These are phyloP conservation scores for Tympanoctomys barrerae DNA, from an alignment of 2,797 vertebrate species.

Conservation along the genomic window DNA sequence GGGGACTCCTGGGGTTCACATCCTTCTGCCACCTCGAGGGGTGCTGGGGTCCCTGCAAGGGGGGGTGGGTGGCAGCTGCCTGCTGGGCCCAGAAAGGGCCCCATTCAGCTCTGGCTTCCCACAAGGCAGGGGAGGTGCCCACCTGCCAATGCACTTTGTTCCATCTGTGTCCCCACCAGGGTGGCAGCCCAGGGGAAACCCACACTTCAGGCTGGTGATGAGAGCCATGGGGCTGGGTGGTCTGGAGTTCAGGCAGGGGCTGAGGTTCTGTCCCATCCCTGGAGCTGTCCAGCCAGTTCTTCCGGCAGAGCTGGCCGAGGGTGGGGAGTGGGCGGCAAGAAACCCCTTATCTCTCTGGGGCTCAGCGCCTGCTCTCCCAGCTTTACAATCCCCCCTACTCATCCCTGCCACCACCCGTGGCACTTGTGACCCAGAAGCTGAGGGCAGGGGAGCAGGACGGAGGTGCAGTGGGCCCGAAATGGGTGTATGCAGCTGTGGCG, in stretches of 20 bases:
- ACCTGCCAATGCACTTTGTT: background rate
- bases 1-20: background rate
- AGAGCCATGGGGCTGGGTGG: background rate
- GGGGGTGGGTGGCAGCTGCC: background rate
- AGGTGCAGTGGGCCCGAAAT: background rate
- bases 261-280: background rate
- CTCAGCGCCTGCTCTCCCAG: constrained; percentile 41
- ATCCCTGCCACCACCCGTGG: background rate
- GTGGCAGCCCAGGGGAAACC: background rate
- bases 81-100: background rate
- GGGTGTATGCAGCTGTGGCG: background rate
- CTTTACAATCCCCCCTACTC: background rate
- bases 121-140: background rate
- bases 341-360: constrained; percentile 58
- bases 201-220: background rate
- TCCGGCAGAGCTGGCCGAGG: constrained; percentile 65
- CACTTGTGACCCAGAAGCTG: constrained; percentile 19
- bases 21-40: background rate
- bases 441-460: background rate
- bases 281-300: constrained; percentile 80
- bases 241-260: background rate
- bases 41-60: background rate
- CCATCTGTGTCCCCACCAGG: background rate
- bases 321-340: constrained; percentile 72
- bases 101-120: background rate